Evolutionary conservation across 2,888 invertebrate species (phyloP).

Genomic region (Pachliopta kotzebuea): DNA sequence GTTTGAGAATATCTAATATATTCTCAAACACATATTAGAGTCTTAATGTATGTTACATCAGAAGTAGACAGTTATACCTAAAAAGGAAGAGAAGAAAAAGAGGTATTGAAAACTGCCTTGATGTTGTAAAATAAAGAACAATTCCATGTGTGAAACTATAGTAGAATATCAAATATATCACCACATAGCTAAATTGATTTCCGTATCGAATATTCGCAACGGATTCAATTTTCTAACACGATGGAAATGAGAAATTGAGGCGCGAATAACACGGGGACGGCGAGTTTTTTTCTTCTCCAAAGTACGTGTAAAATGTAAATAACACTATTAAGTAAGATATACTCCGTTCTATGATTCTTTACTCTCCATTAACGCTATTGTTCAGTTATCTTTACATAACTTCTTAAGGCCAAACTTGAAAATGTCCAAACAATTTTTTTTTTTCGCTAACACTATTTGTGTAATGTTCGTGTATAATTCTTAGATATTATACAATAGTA

Average conservation of each 20-base stretch:
- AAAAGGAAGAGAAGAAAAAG: too few relatives aligned
- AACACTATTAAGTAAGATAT: neutral
- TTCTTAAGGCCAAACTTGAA: too few relatives aligned
- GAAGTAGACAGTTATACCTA: too few relatives aligned
- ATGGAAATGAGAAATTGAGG: slow-evolving; percentile 1
- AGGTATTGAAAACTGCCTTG: too few relatives aligned
- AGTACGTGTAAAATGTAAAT: neutral
- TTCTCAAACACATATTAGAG: too few relatives aligned
- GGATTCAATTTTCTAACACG: slow-evolving; percentile 8
- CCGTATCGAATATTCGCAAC: slow-evolving; percentile 11
- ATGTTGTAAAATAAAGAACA: neutral
- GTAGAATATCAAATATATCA: slow-evolving; percentile 8
- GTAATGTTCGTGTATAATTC: neutral
- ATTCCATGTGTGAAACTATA: neutral
- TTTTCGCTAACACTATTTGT: neutral
- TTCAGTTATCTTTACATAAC: neutral
- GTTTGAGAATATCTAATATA: too few relatives aligned
- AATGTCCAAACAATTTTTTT: neutral
- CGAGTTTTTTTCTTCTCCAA: neutral
- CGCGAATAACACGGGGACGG: neutral
- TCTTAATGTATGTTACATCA: too few relatives aligned
- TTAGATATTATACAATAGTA: slow-evolving; percentile 1
- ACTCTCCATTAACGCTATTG: neutral
- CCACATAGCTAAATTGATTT: slow-evolving; percentile 12
- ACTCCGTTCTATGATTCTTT: neutral